Conservation (phyloP, 2,113 vertebrate species). For the Dascyllus trimaculatus region DNA sequence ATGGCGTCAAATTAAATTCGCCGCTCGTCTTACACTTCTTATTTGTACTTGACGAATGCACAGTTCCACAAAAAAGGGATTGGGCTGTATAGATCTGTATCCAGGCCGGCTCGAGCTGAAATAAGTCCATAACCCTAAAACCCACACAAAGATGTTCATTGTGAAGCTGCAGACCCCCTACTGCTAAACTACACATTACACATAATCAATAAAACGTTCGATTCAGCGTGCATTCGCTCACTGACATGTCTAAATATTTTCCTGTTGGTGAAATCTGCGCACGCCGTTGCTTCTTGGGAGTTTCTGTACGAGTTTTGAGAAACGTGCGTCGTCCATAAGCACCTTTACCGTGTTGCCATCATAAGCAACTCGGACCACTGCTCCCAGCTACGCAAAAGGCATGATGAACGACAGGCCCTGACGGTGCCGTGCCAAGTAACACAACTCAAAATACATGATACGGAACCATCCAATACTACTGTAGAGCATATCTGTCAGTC, state of each 20-base stretch:
- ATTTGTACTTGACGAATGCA: constrained; percentile 6
- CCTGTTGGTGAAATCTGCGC: constrained; percentile 23
- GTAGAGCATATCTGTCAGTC: constrained; percentile 78
- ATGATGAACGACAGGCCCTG: constrained; percentile 72
- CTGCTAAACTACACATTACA: constrained; percentile 34
- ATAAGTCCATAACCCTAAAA: constrained; percentile 18
- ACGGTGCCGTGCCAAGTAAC: constrained; percentile 74
- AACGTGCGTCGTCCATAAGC: constrained; percentile 18
- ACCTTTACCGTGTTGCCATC: constrained; percentile 68
- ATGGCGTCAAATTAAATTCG: neutral
- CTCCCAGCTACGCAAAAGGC: constrained; percentile 61
- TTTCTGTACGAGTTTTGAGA: constrained; percentile 17
- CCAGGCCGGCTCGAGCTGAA: constrained; percentile 2
- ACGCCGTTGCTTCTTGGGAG: constrained; percentile 4
- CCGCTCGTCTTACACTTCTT: neutral
- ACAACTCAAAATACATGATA: constrained; percentile 83
- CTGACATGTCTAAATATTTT: constrained; percentile 55
- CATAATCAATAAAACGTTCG: constrained; percentile 53
- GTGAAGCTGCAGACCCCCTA: neutral
- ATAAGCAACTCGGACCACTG: constrained; percentile 60
- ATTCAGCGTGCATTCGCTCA: constrained; percentile 18
- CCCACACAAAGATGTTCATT: constrained; percentile 21
- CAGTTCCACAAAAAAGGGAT: neutral
- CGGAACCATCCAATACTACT: constrained; percentile 81
- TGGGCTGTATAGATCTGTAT: neutral